These are phyloP conservation scores for Lasioglossum figueresi DNA, from an alignment of 2,888 invertebrate species.

Conservation along the genomic window DNA sequence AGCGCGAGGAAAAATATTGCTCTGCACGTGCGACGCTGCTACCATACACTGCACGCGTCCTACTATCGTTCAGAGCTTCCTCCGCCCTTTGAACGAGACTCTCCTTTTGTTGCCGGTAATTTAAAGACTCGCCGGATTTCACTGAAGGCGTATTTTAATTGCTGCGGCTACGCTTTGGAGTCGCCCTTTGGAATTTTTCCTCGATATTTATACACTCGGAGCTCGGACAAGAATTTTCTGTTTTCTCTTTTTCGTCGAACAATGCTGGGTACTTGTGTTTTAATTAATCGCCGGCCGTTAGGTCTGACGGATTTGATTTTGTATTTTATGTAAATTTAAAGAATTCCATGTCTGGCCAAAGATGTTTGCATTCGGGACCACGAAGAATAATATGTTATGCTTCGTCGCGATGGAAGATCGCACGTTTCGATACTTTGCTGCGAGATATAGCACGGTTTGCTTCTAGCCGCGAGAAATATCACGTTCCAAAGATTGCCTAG, in stretches of 20 bases:
- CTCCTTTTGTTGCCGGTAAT: background rate
- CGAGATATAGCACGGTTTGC: background rate
- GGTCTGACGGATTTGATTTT: background rate
- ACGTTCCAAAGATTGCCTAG: background rate
- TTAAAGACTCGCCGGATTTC: background rate
- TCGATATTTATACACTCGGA: background rate
- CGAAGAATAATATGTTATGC: background rate
- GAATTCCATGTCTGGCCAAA: background rate
- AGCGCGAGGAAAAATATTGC: constrained; percentile 22
- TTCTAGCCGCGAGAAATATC: background rate
- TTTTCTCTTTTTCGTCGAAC: fast-evolving
- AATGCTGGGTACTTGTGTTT: background rate
- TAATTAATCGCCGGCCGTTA: background rate
- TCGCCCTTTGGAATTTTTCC: background rate
- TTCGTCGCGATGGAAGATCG: background rate
- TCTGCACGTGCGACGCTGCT: constrained; percentile 2
- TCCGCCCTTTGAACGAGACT: background rate
- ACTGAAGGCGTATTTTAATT: background rate
- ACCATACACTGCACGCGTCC: background rate
- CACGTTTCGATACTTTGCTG: background rate
- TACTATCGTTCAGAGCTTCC: background rate
- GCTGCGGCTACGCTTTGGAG: background rate
- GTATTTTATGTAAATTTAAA: too few species aligned
- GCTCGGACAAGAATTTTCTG: background rate
- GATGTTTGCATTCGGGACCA: background rate